Base-by-base conservation (phyloP, 2,113 vertebrate genomes). In the Pseudorhombus dupliciocellatus region DNA sequence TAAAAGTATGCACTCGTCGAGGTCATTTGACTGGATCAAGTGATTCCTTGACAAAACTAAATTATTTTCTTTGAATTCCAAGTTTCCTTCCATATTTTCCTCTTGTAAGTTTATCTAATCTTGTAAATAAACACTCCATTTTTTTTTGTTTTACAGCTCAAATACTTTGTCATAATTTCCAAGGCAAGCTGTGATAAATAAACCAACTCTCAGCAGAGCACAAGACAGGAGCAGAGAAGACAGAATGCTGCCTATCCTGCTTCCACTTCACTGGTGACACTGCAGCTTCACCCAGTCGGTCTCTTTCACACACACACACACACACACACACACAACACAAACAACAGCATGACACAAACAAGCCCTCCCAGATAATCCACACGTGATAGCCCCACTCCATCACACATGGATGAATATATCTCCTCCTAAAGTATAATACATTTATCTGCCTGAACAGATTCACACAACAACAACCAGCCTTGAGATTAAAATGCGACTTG, bases 331-430 rank as follows among this genome's bases (percentile, higher is more conserved):
- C n/a, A 34, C 34, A 34, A 34, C 31, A 22, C 26, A 61, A 10
- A 31, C 16, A 34, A 21, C 52, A 21, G 48, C 18, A 5, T 10
- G n/a, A 50, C 48, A 50, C n/a, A 42, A 15, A 42, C 15, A 14
- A 40, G 37, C 20, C 46, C 20, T 53, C 11, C 2, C 51, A 46
- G 22, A 42, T 42, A 18, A 16, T 52, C 48, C 21, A 31, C 28
- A 9, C 4, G 24, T 22, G 31, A n/a, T 4, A 18, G 15, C 40
- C 40, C 15, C 15, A 16, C 4, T 5, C 40, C 46, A 48, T 48
- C 71, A 65, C 26, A 40, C 50, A 48, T 74, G 11, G 48, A 63
- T 21, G 5, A 21, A 30, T 7, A 5, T 30, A 42, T 42, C 40
- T 42, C 40, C 15, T 42, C 15, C 16, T 0, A 16, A 42, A 42